Evolutionary conservation across 2,113 vertebrate species (phyloP), one percentile per base, ranked within the genome.

Genomic region (Gallinago media): DNA sequence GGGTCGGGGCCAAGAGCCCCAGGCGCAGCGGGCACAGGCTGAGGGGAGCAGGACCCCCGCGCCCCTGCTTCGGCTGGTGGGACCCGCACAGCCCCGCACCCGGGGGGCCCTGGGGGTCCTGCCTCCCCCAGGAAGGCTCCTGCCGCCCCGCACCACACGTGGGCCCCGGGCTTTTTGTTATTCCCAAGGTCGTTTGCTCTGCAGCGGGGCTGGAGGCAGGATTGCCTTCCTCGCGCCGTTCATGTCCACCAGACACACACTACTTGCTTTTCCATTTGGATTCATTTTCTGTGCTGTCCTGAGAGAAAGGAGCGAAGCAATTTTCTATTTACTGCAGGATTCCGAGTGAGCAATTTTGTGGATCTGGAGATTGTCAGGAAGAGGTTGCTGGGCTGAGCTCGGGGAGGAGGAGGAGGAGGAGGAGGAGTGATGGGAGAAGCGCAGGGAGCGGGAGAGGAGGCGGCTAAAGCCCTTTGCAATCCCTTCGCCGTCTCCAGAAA

Each of bases 231-330:
- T 91, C 94, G 87, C 6, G n/a, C 94, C 78, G 94, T 93, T 97
- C 97, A 97, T 97, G 92, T 95, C 97, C 98, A 96, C 98, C 97
- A 98, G 98, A 98, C 96, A 97, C 92, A 87, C 80, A 85, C 96
- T 97, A 71, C 96, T 97, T 97, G 96, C 94, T 96, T 98, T 96
- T 97, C 96, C 97, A 97, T 98, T 98, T 97, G 97, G 97, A 97
- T 97, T 97, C 85, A 79, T 98, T 98, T 98, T 97, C 96, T 77
- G 92, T 88, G 91, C 95, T 95, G 96, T 97, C 97, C 96, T 97
- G 96, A 91, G 85, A 95, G 92, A 97, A 95, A 94, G 95, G 81
- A 96, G 85, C 61, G 95, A 95, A 96, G 95, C 88, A 89, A 94
- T 97, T 97, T 95, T 94, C 93, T 95, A 93, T 95, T 96, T 96